A percentile compares a stretch with the other conserved stretches of the same genome.
Evolutionary conservation across 37 sponge, comb jelly and placozoan species (phyloP).

Genomic region (Hexactinellida sp.): DNA sequence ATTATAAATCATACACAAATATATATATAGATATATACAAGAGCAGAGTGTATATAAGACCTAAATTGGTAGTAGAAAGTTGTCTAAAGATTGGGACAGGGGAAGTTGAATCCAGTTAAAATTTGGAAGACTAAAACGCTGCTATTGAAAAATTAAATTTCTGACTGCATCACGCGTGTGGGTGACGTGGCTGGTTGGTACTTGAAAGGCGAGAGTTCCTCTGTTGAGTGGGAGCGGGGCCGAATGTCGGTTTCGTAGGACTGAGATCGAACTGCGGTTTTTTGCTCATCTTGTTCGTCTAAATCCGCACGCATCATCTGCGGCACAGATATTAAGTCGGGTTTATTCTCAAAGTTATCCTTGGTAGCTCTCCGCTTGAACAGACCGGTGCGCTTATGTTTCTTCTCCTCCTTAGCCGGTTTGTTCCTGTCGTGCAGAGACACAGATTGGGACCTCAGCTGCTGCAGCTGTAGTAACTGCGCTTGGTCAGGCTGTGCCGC

Average conservation of each 20-base stretch:
- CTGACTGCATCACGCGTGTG: not conserved
- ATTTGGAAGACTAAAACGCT: not conserved
- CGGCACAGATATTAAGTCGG: not conserved
- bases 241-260: not conserved
- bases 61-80: not conserved
- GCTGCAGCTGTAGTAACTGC: not conserved
- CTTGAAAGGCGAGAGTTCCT: not conserved
- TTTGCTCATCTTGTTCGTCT: not conserved
- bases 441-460: not conserved
- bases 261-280: not conserved
- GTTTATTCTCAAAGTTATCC: not conserved
- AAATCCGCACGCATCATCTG: not conserved
- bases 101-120: not conserved
- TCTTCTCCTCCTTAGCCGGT: not conserved
- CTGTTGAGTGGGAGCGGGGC: not conserved
- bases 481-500: not conserved
- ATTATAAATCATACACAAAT: conserved; percentile 16
- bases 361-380: not conserved
- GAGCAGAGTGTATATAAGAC: not conserved
- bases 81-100: not conserved
- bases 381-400: not conserved
- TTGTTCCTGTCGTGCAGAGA: not conserved
- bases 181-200: not conserved
- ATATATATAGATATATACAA: conserved; percentile 16
- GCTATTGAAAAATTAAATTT: not conserved